These are phyloP conservation scores for Sebastolobus alascanus DNA, from an alignment of 2,797 vertebrate genomes.

Conservation along the genomic window DNA sequence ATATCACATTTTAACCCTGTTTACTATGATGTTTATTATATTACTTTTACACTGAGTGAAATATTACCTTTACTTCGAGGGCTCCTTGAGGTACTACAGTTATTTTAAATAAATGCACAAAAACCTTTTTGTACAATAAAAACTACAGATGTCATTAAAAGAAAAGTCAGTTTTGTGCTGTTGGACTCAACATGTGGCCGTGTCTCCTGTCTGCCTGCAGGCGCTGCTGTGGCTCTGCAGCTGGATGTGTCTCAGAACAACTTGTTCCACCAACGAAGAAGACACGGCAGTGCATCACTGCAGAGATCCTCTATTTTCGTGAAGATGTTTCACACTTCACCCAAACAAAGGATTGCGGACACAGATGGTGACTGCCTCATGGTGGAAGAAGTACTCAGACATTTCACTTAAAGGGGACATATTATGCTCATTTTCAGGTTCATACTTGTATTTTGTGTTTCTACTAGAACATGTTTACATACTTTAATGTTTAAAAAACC, in stretches of 20 bases:
- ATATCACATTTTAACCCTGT: too few species aligned
- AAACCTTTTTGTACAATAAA: neutral
- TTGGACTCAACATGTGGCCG: neutral
- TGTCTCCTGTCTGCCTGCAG: neutral
- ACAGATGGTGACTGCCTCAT: neutral
- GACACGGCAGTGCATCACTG: rapidly evolving
- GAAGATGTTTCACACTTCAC: neutral
- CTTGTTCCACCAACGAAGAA: conserved; percentile 50
- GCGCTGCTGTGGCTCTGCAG: neutral
- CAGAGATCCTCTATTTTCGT: conserved; percentile 21
- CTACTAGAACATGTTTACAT: too few species aligned
- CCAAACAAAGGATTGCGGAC: neutral
- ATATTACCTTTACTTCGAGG: too few species aligned
- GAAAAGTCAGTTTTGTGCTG: too few species aligned
- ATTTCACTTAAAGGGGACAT: too few species aligned
- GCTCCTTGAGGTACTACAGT: too few species aligned
- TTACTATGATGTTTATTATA: too few species aligned
- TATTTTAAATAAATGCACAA: neutral
- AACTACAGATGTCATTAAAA: neutral
- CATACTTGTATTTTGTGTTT: too few species aligned
- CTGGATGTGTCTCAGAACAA: neutral
- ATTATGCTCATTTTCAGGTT: too few species aligned
- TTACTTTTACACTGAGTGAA: too few species aligned
- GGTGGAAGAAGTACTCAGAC: too few species aligned
- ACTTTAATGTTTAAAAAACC: too few species aligned